Evolutionary conservation across 1,140 invertebrate species (phyloP), one percentile per base, ranked within the genome.

Genomic region (Trichomalopsis sarcophagae): DNA sequence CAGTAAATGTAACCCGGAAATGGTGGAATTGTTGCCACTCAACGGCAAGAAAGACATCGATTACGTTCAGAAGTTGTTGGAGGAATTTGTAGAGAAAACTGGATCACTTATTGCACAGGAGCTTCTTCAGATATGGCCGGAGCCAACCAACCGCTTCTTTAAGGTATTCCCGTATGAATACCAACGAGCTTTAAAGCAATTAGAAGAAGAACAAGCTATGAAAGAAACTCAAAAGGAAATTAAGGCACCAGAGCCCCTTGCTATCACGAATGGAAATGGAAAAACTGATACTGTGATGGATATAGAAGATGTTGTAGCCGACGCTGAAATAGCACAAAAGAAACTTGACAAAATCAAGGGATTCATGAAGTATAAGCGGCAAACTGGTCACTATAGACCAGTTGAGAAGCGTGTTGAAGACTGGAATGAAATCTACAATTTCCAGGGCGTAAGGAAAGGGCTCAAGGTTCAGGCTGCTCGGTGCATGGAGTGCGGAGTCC

Each of bases 401-500:
- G 96, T 96, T 0, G 96, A 96, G 69, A 96, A 97, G 83, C 95
- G 99, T 5, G 90, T 97, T 77, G 96, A 98, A 86, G 98, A 99
- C 92, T 99, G 98, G 98, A 96, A 98, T 87, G 99, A 99, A 94
- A 98, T 99, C 87, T 99, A 98, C 92, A 97, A 99, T 91, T 97
- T 97, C 88, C 93, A 94, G 74, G 95, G 96, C 87, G 97, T 99
- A 11, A 95, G 97, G 5, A 97, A 98, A 90, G 97, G 97, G 50
- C 94, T 99, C 14, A 95, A 96, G 75, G 95, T 96, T 1, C 99
- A 99, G 93, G 98, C 99, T 14, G 98, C 99, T 0, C 95, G 98
- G 17, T 99, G 99, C 92, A 99, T 99, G 99, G 99, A 99, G 89
- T 99, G 99, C 93, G 99, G 99, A 36, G 98, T 99, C 36, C 99